Conservation (phyloP, 2,888 invertebrate species). For the Idaea dimidiata region DNA sequence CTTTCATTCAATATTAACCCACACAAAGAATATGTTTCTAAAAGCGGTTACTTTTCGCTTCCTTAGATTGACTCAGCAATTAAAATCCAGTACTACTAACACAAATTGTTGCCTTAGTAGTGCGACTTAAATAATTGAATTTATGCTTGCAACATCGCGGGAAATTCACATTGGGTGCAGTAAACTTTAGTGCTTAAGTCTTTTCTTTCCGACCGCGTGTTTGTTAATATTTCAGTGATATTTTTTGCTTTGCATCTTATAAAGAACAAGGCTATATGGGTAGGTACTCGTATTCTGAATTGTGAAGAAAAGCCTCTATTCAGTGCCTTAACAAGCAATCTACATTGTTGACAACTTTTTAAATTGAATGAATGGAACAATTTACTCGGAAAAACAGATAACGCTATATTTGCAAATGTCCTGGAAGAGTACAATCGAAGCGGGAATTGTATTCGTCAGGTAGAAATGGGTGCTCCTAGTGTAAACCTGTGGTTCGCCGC, state of each 20-base stretch:
- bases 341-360: conserved; percentile 12
- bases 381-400: conserved; percentile 16
- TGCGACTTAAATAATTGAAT: conserved; percentile 63
- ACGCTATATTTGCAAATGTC: conserved; percentile 37
- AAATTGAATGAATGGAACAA: conserved; percentile 22
- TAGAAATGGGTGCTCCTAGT: conserved; percentile 37
- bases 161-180: conserved; percentile 62
- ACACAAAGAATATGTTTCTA: conserved; percentile 32
- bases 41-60: background rate
- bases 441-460: conserved; percentile 48
- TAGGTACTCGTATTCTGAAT: conserved; percentile 5
- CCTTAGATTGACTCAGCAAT: conserved; percentile 42
- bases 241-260: conserved; percentile 23
- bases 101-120: conserved; percentile 48
- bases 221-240: conserved; percentile 44
- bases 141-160: conserved; percentile 55
- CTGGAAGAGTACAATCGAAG: conserved; percentile 36
- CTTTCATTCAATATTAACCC: conserved; percentile 21
- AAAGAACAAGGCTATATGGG: conserved; percentile 5
- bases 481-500: conserved; percentile 54
- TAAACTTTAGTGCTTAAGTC: conserved; percentile 50
- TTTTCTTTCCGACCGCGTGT: conserved; percentile 37
- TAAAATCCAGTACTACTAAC: conserved; percentile 52
- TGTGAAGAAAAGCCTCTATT: conserved; percentile 16
- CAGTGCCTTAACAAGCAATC: conserved; percentile 11